phyloP scores from a whole-genome alignment of 2,113 vertebrate genomes.

The Laticauda colubrina region DNA sequence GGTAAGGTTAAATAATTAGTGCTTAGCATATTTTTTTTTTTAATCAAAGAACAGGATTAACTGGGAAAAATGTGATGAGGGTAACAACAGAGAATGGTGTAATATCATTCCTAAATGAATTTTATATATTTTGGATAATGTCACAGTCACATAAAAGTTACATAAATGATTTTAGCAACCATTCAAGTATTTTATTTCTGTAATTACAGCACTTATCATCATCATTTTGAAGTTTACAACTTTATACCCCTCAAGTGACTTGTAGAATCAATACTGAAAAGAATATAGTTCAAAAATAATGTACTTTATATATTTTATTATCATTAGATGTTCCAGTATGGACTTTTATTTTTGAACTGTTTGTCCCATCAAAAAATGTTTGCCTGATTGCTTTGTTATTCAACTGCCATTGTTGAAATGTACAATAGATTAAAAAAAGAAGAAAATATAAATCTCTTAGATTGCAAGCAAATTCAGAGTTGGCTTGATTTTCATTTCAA shows the following conservation, averaged over 20 bases:
- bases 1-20: constrained; percentile 97
- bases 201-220: constrained; percentile 31
- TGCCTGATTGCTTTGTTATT: not conserved
- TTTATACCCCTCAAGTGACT: constrained; percentile 25
- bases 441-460: not conserved
- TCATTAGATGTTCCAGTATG: not conserved
- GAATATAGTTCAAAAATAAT: constrained; percentile 25
- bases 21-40: constrained; percentile 73
- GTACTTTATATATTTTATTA: constrained; percentile 6
- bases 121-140: constrained; percentile 58
- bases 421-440: not conserved
- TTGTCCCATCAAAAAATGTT: not conserved
- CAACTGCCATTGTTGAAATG: not conserved
- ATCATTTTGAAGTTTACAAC: constrained; percentile 47
- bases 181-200: constrained; percentile 30
- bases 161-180: constrained; percentile 28
- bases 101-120: constrained; percentile 46
- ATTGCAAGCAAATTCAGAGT: not conserved
- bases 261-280: constrained; percentile 31
- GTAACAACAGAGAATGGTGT: constrained; percentile 63
- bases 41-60: constrained; percentile 70
- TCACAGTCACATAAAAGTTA: constrained; percentile 42
- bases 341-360: not conserved
- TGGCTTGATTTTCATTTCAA: not conserved
- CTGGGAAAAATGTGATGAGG: constrained; percentile 63